Base-by-base conservation (phyloP, 2,888 invertebrate genomes). In the Yponomeuta sedellus region DNA sequence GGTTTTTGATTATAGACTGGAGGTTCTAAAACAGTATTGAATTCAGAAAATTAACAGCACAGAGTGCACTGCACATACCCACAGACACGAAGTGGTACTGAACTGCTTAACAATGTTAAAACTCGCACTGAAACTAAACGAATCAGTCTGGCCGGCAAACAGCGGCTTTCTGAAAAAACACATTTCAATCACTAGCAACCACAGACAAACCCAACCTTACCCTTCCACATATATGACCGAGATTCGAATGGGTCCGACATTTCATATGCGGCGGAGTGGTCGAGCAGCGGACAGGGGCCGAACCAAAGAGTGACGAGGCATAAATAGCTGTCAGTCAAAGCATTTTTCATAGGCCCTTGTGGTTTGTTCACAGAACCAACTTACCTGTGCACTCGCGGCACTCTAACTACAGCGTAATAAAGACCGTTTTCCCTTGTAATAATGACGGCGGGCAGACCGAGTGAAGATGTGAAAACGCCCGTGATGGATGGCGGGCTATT, bases 401-500 rank as follows among this genome's bases (percentile, higher is more conserved):
- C 44, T 52, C 44, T 52, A 16, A 52, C 16, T 16, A 52, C 44
- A 52, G 2, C 16, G 44, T 52, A 52, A 52, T 52, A 52, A 52
- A 52, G 44, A 52, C 44, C 44, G 44, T 52, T 52, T 52, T 52
- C 44, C 16, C 44, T 52, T 52, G 44, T 52, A 52, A 52, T 52
- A 52, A 52, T 52, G 44, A 52, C 16, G 22, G 59, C 11, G 20
- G 59, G n/a, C 12, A 22, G 12, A 12, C 22, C 25, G 16, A 34
- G 63, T 63, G 69, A 62, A 67, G 70, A 74, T 71, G 72, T 70
- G 70, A 70, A 71, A 72, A 71, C 66, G 67, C 68, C 62, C 68
- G 68, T 70, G 72, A 73, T 70, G 74, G 73, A 73, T 72, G 67
- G 67, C 66, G 61, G 68, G 69, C 67, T 71, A 71, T 73, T 70